phyloP scores from a whole-genome alignment of 2,888 invertebrate species.

The Dromius quadrimaculatus region DNA sequence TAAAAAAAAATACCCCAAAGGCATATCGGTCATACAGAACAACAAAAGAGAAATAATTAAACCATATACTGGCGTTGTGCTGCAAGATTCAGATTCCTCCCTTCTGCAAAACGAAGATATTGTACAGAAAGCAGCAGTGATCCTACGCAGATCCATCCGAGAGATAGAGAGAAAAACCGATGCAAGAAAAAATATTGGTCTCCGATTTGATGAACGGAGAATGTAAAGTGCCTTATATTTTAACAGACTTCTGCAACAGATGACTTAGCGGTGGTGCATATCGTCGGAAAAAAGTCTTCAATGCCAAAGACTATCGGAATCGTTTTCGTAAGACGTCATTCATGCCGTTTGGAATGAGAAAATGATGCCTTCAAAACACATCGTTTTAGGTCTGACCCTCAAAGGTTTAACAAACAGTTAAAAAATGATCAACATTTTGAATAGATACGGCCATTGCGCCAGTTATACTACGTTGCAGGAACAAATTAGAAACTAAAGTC shows the following conservation, averaged over 20 bases:
- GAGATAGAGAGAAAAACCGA: slow-evolving; percentile 54
- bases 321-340: slow-evolving; percentile 39
- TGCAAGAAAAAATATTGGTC: slow-evolving; percentile 52
- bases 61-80: neutral
- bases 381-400: slow-evolving; percentile 13
- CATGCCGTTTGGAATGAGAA: slow-evolving; percentile 38
- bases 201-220: slow-evolving; percentile 54
- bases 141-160: no score
- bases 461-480: slow-evolving; percentile 21
- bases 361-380: slow-evolving; percentile 36
- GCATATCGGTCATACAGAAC: no score
- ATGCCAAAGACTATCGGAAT: slow-evolving; percentile 53
- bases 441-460: slow-evolving; percentile 32
- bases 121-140: slow-evolving; percentile 55
- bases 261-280: slow-evolving; percentile 46
- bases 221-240: slow-evolving; percentile 53
- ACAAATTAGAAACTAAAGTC: slow-evolving; percentile 25
- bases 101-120: slow-evolving; percentile 56
- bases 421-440: slow-evolving; percentile 27
- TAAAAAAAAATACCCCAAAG: no score
- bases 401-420: slow-evolving; percentile 28
- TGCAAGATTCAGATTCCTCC: neutral
- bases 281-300: slow-evolving; percentile 50
- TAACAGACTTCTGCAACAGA: slow-evolving; percentile 52
- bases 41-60: neutral